Evolutionary conservation across 2,113 vertebrate species (phyloP).

Genomic region (Neogale vison): DNA sequence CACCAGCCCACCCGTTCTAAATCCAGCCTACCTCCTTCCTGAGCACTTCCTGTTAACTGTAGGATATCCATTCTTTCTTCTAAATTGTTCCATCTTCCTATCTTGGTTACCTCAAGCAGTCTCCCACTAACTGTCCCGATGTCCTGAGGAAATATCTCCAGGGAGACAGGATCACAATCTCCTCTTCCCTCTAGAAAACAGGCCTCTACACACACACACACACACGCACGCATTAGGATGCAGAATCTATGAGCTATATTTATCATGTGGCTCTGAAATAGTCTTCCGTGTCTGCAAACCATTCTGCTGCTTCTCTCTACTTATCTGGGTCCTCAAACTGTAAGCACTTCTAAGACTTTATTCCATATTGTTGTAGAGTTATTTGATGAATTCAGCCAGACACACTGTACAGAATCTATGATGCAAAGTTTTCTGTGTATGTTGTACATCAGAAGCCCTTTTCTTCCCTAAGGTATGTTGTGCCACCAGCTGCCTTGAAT

Average conservation of each 20-base stretch:
- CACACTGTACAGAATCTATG: neutral
- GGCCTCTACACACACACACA: neutral
- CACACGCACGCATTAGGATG: neutral
- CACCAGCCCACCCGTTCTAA: neutral
- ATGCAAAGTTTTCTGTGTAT: neutral
- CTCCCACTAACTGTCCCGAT: neutral
- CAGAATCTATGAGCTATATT: neutral
- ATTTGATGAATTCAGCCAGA: neutral
- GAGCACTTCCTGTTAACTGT: neutral
- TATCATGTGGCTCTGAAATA: neutral
- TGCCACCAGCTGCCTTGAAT: neutral
- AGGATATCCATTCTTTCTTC: neutral
- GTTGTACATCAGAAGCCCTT: neutral
- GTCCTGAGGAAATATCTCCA: neutral
- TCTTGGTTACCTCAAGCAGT: neutral
- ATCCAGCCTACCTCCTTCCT: neutral
- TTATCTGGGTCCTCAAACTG: neutral
- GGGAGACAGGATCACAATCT: neutral
- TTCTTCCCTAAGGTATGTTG: neutral
- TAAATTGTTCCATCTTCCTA: neutral
- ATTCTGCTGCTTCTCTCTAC: neutral
- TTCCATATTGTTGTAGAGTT: neutral
- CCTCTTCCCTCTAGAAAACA: neutral
- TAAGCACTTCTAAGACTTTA: neutral
- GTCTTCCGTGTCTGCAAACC: neutral